phyloP scores from a whole-genome alignment of 1,140 invertebrate genomes.

The Drosophila parvula region DNA sequence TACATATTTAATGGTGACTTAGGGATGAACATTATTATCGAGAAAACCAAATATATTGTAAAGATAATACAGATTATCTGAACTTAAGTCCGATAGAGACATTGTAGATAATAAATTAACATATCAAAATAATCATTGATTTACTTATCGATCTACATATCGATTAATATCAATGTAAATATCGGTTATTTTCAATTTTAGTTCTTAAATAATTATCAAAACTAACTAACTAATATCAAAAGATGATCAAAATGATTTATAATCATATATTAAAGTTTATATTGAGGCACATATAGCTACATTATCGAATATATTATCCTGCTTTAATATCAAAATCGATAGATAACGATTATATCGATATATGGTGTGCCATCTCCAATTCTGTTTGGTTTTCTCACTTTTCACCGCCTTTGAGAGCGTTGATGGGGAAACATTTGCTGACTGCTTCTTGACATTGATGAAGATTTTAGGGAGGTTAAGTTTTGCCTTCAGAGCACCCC shows the following conservation, averaged over 20 bases:
- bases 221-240: too few relatives aligned
- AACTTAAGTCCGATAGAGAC: background rate
- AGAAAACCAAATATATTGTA: background rate
- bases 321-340: background rate
- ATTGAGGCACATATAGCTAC: too few relatives aligned
- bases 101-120: background rate
- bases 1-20: slow-evolving; percentile 13
- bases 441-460: slow-evolving; percentile 36
- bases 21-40: background rate
- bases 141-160: background rate
- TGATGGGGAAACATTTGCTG: slow-evolving; percentile 8
- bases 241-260: too few relatives aligned
- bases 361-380: background rate
- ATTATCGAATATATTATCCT: background rate
- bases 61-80: background rate
- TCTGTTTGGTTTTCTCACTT: slow-evolving; percentile 3
- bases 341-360: background rate
- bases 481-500: background rate
- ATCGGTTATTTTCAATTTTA: too few relatives aligned
- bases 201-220: too few relatives aligned
- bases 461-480: slow-evolving; percentile 18
- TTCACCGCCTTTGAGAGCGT: slow-evolving; percentile 7
- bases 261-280: too few relatives aligned
- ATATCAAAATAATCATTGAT: background rate
- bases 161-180: too few relatives aligned